Conservation (phyloP, 2,888 invertebrate genomes). For the Aricia artaxerxes region DNA sequence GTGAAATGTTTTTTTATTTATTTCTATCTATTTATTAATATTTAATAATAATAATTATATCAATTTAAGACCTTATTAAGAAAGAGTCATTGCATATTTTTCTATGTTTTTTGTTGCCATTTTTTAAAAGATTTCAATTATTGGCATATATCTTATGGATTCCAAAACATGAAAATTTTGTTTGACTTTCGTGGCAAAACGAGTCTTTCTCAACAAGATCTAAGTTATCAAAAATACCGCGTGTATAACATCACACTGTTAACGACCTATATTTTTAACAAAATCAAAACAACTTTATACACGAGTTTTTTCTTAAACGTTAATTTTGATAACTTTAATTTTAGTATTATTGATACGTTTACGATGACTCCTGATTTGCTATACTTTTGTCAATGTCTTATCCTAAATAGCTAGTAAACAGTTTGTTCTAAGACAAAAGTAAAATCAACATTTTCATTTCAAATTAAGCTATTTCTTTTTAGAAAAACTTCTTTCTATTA, state of each 20-base stretch:
- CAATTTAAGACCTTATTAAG: not conserved
- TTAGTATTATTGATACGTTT: constrained; percentile 17
- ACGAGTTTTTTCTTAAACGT: not conserved
- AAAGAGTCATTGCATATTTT: not conserved
- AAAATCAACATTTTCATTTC: not conserved
- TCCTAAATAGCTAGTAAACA: not conserved
- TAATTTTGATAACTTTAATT: constrained; percentile 18
- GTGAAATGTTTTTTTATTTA: not conserved
- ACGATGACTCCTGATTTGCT: not conserved
- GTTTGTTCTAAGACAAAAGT: too few species aligned
- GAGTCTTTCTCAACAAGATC: constrained; percentile 8
- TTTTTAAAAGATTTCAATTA: not conserved
- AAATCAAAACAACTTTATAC: constrained; percentile 17
- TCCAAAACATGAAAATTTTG: not conserved
- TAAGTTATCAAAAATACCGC: constrained; percentile 25
- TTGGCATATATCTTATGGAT: not conserved
- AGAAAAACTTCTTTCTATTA: not conserved
- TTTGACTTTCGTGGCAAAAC: not conserved
- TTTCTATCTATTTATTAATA: constrained; percentile 13
- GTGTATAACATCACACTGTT: not conserved
- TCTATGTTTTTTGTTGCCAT: not conserved
- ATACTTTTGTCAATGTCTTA: constrained; percentile 1
- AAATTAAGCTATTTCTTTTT: not conserved
- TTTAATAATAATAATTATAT: not conserved
- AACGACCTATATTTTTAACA: constrained; percentile 4